Base-by-base conservation (phyloP, 2,797 vertebrate genomes). In the Anas georgica region DNA sequence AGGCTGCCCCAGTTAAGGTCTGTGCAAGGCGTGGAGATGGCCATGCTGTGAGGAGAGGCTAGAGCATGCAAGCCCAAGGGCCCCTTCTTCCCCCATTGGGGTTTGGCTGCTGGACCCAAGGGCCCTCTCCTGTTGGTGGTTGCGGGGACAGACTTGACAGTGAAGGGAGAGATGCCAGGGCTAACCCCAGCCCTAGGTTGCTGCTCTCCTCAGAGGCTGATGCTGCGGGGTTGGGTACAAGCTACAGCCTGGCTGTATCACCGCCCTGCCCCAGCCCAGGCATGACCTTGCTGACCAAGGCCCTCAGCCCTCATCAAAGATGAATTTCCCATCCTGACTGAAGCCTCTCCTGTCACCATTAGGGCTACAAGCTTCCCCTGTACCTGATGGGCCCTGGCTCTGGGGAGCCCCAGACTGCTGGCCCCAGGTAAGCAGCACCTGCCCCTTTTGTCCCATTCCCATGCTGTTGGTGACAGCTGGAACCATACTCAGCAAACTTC, bases 281-380 rank as follows among this genome's bases (percentile, higher is more conserved):
- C 63, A 45, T 9, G 10, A 31, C 43, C 43, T 10, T 66, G 63
- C 21, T 66, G 21, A n/a, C 41, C 10, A 12, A n/a, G 39, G 33
- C 29, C 22, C 10, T 50, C 6, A 8, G 31, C 37, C 45, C 63
- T 54, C 25, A 46, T 2, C 45, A 66, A 18, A 69, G 76, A 23
- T 4, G 1, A 35, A 14, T 21, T 33, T 58, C 35, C n/a, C 0
- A 1, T 14, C 35, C 48, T 9, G 31, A 45, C 12, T 2, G 3
- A 17, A 76, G 50, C 18, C 41, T 10, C 22, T 3, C 10, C 8
- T 25, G 45, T 66, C 52, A 18, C 29, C 3, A 0, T 13, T 29
- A n/a, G 20, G n/a, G 29, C 35, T 13, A 13, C 0, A 0, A 22
- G 17, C 13, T 43, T 37, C 31, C 14, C 39, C 15, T 26, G 26